A percentile compares a stretch with the other conserved stretches of the same genome.
Conservation (phyloP, 2,888 invertebrate species). For the Nemotelus pantherinus region DNA sequence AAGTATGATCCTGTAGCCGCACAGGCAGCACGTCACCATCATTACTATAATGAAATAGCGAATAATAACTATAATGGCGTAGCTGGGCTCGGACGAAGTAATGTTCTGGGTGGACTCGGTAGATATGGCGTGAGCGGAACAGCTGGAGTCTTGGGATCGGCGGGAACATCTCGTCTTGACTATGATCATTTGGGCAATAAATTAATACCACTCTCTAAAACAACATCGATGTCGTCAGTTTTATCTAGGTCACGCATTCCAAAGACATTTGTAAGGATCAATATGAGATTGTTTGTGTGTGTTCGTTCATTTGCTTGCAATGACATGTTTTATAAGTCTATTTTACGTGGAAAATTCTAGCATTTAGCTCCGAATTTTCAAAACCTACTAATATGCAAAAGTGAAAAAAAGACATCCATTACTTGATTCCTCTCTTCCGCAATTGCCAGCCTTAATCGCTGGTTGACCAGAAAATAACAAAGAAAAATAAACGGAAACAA, state of each 20-base stretch:
- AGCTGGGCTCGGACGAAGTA: constrained; percentile 54
- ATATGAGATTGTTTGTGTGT: background rate
- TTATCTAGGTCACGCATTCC: constrained; percentile 65
- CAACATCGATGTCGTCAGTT: constrained; percentile 67
- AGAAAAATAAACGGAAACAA: too few species aligned
- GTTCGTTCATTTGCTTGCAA: too few species aligned
- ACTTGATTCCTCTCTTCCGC: too few species aligned
- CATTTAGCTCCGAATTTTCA: constrained; percentile 41
- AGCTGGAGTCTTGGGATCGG: background rate
- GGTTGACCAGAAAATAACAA: too few species aligned
- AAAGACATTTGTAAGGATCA: constrained; percentile 65
- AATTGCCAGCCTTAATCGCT: too few species aligned
- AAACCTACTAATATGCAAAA: background rate
- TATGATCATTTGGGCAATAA: constrained; percentile 24
- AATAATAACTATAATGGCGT: constrained; percentile 52
- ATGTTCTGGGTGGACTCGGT: constrained; percentile 18
- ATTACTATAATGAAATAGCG: constrained; percentile 33
- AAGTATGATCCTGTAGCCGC: constrained; percentile 3
- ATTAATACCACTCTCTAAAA: constrained; percentile 54
- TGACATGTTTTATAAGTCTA: too few species aligned
- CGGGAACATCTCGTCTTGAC: constrained; percentile 17
- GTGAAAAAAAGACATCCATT: too few species aligned
- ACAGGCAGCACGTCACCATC: background rate
- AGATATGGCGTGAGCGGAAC: background rate
- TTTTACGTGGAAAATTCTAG: constrained; percentile 18